Evolutionary conservation across 2,113 vertebrate genomes (phyloP).

Genomic region (Gracilinanus agilis): DNA sequence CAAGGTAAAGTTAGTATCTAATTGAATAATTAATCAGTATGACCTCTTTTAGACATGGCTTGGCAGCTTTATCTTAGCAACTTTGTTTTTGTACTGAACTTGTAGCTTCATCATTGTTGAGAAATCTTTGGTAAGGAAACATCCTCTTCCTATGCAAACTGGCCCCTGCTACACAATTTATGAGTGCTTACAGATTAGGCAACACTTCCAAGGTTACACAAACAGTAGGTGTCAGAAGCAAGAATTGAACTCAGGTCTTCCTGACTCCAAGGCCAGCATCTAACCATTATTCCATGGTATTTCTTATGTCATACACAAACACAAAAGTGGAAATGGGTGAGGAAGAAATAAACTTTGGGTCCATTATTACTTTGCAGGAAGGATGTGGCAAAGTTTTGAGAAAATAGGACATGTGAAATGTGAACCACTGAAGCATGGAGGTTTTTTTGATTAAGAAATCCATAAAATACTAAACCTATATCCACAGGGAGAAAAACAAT

Average conservation of each 20-base stretch:
- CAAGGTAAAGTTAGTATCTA: background rate
- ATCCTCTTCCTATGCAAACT: background rate
- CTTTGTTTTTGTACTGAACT: background rate
- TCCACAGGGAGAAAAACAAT: background rate
- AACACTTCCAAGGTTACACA: background rate
- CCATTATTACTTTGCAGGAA: constrained; percentile 75
- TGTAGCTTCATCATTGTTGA: background rate
- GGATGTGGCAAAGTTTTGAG: constrained; percentile 67
- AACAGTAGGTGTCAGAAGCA: background rate
- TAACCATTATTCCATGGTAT: background rate
- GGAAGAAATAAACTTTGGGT: constrained; percentile 46
- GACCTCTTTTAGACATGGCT: background rate
- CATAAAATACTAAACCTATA: background rate
- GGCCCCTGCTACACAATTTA: background rate
- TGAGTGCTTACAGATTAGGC: background rate
- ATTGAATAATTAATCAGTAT: background rate
- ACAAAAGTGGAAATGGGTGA: background rate
- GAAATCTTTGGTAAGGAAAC: background rate
- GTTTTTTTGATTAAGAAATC: constrained; percentile 57
- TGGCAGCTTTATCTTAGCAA: background rate
- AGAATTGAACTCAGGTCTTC: background rate
- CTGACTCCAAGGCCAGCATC: background rate
- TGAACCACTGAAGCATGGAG: constrained; percentile 62
- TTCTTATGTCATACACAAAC: constrained; percentile 22
- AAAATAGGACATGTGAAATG: constrained; percentile 71